Base-by-base conservation (phyloP, 92 coral and sea anemone genomes). In the Chrysogorgia sp. region DNA sequence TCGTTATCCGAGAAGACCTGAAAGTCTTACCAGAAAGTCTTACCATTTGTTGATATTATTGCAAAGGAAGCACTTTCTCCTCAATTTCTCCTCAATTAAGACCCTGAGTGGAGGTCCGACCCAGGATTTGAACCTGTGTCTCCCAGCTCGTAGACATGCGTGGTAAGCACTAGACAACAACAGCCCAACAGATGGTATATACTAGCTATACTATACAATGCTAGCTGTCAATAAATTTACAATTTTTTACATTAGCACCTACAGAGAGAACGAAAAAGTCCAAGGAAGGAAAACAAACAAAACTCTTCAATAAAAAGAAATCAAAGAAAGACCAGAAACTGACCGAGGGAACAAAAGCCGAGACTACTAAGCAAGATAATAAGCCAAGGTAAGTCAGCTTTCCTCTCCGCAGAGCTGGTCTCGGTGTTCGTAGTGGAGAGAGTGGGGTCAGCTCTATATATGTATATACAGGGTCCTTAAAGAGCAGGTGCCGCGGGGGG, bases 211-310 rank as follows among this genome's bases (percentile, higher is more conserved):
- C 34, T n/a, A 34, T 34, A 76, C 32, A 1, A 31, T 52, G 65
- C 17, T n/a, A 12, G 55, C 15, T 24, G 1, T 15, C 15, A 29
- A 48, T 30, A 23, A 37, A 9, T 48, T 31, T 21, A 7, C 26
- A 14, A 19, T 17, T 48, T 70, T 25, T n/a, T 43, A 34, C 40
- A 24, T 20, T 70, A 93, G 96, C 96, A 7, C 90, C 98, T 32
- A 83, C 87, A 19, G 83, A 61, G 1, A 64, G 72, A 67, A 83
- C 79, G 70, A 92, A 81, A 89, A 90, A 88, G 78, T 2, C 56
- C 17, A 89, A 30, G 55, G 84, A 80, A 64, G 83, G 89, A 14
- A 93, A 89, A 71, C 98, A 93, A 52, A 91, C 84, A 86, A 93
- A 96, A 5, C 66, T 93, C 10, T 34, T 88, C 40, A 85, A 56